phyloP scores from a whole-genome alignment of 2,113 vertebrate genomes.

The Notothenia rossii region DNA sequence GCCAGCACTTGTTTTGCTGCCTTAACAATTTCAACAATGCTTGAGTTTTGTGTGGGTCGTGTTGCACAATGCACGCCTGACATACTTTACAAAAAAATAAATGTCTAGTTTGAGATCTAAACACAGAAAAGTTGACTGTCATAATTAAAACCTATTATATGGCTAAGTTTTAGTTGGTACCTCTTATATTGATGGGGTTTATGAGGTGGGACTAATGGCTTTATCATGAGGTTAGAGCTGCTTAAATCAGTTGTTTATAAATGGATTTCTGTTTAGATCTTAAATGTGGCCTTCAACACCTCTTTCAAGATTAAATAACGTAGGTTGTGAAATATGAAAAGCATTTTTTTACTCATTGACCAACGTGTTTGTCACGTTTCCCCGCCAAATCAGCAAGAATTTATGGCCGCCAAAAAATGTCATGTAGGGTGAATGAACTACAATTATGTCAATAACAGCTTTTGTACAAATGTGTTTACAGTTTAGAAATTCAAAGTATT shows the following conservation, averaged over 20 bases:
- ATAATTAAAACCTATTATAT: too few relatives aligned
- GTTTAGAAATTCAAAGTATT: neutral
- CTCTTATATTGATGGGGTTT: neutral
- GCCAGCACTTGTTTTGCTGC: slow-evolving; percentile 26
- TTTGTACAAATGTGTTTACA: neutral
- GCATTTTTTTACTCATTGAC: neutral
- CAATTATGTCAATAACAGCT: neutral
- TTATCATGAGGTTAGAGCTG: neutral
- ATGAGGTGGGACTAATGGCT: neutral
- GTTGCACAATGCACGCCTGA: neutral
- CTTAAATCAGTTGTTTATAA: neutral
- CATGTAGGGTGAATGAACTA: neutral
- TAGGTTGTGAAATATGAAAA: neutral
- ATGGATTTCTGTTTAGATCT: neutral
- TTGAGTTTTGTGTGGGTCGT: neutral
- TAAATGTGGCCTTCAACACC: too few relatives aligned
- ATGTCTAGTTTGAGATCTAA: neutral
- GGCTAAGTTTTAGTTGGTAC: neutral
- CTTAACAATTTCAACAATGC: slow-evolving; percentile 27
- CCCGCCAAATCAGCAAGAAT: neutral
- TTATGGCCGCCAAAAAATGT: neutral
- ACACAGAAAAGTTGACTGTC: neutral
- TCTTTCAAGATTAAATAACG: neutral
- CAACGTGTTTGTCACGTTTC: neutral
- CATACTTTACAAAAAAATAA: neutral